These are phyloP conservation scores for Drosophila buzzatii DNA, from an alignment of 2,888 invertebrate species.

Conservation along the genomic window DNA sequence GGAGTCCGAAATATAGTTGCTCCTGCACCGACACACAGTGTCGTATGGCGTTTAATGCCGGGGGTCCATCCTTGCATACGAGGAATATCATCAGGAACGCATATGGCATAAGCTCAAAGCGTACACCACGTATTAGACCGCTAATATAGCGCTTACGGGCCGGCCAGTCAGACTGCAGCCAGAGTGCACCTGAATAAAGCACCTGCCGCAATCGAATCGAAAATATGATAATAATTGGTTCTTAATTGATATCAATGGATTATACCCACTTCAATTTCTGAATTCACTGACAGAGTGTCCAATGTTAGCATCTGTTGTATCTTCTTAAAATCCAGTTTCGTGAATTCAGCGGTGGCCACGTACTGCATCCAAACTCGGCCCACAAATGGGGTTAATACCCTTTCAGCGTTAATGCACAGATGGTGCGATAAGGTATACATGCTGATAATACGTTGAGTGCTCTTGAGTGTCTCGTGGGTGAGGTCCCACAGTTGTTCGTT, in stretches of 20 bases:
- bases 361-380: slow-evolving; percentile 29
- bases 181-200: slow-evolving; percentile 17
- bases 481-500: slow-evolving; percentile 7
- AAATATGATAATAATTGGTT: background rate
- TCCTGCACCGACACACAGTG: rapidly evolving
- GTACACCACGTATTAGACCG: slow-evolving; percentile 12
- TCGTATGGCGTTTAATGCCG: background rate
- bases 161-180: slow-evolving; percentile 40
- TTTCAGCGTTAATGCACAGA: slow-evolving; percentile 2
- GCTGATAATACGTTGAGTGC: background rate
- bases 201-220: slow-evolving; percentile 19
- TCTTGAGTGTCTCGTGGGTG: background rate
- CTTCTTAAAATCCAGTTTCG: background rate
- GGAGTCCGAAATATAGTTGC: background rate
- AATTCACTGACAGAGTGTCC: slow-evolving; percentile 35
- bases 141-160: background rate
- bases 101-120: slow-evolving; percentile 41
- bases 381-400: slow-evolving; percentile 8
- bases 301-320: slow-evolving; percentile 10
- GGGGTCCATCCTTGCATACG: slow-evolving; percentile 11
- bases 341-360: slow-evolving; percentile 27
- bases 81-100: slow-evolving; percentile 16
- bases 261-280: slow-evolving; percentile 48
- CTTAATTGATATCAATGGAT: background rate
- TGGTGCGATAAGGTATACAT: background rate